Percentiles rank a stretch among this genome's conserved stretches.
Evolutionary conservation across 2,797 vertebrate genomes (phyloP).

Genomic region (Salarias fasciatus): DNA sequence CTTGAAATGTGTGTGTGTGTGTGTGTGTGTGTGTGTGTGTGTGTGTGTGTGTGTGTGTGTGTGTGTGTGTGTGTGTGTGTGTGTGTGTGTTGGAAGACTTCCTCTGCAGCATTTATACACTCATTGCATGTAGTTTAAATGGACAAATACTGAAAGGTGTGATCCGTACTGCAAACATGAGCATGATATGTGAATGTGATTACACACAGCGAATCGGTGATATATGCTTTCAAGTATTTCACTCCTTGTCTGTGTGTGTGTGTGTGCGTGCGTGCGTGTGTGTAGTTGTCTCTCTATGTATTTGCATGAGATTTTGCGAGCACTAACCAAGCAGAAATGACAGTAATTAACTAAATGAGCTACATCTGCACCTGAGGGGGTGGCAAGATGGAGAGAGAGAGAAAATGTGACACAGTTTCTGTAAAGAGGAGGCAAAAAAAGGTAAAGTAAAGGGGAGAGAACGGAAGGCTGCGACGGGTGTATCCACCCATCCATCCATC

Average conservation of each 20-base stretch:
- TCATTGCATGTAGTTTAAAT: neutral
- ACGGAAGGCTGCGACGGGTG: slow-evolving; percentile 1
- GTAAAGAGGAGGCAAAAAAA: neutral
- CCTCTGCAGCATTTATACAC: neutral
- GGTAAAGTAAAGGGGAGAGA: slow-evolving; percentile 1
- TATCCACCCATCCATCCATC: neutral
- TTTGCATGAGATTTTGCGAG: slow-evolving; percentile 47
- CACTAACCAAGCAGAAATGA: slow-evolving; percentile 73
- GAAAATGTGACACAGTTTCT: slow-evolving; percentile 10
- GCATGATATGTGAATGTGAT: slow-evolving; percentile 15
- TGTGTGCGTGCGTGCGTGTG: too few species aligned
- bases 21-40: neutral
- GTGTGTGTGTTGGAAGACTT: neutral
- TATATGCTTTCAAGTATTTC: slow-evolving; percentile 13
- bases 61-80: neutral
- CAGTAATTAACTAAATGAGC: slow-evolving; percentile 73
- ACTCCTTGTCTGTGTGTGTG: slow-evolving; percentile 3
- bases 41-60: neutral
- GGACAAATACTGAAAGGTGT: slow-evolving; percentile 3
- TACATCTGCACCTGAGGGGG: slow-evolving; percentile 66
- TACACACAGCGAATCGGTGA: slow-evolving; percentile 8
- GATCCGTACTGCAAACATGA: slow-evolving; percentile 18
- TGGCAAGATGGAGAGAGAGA: slow-evolving; percentile 7
- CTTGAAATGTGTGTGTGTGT: neutral
- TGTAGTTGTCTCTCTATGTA: neutral